phyloP scores from a whole-genome alignment of 2,888 invertebrate genomes.

The Merodon equestris region DNA sequence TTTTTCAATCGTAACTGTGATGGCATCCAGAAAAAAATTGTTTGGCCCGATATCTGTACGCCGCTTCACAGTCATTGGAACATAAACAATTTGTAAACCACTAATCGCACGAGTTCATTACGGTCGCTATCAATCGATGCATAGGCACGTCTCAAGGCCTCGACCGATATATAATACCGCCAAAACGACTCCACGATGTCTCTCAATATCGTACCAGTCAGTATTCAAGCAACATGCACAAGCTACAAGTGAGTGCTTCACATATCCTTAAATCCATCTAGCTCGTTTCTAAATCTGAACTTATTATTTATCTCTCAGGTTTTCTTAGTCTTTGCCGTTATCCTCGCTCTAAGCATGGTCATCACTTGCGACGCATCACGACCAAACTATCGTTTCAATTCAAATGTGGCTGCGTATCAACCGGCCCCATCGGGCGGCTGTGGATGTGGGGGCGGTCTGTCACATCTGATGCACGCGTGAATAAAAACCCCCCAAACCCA shows the following conservation, averaged over 20 bases:
- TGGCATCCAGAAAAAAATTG: no score
- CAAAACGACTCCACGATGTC: constrained; percentile 7
- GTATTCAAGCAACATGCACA: constrained; percentile 11
- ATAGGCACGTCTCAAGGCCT: constrained; percentile 43
- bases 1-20: background rate
- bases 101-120: constrained; percentile 45
- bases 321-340: constrained; percentile 32
- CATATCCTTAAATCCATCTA: no score
- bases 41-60: no score
- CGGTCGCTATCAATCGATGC: constrained; percentile 23
- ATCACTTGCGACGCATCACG: constrained; percentile 7
- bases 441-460: constrained; percentile 37
- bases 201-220: constrained; percentile 16
- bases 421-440: background rate
- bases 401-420: background rate
- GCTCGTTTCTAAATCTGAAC: no score
- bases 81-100: constrained; percentile 10
- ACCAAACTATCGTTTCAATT: constrained; percentile 1
- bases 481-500: constrained; percentile 1
- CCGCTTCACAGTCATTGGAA: background rate
- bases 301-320: constrained; percentile 24
- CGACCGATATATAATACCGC: constrained; percentile 15
- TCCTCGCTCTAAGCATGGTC: constrained; percentile 28
- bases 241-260: no score
- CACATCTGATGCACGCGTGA: background rate